A percentile compares a stretch with the other conserved stretches of the same genome.
phyloP scores from a whole-genome alignment of 2,888 invertebrate genomes.

The Temnothorax unifasciatus region DNA sequence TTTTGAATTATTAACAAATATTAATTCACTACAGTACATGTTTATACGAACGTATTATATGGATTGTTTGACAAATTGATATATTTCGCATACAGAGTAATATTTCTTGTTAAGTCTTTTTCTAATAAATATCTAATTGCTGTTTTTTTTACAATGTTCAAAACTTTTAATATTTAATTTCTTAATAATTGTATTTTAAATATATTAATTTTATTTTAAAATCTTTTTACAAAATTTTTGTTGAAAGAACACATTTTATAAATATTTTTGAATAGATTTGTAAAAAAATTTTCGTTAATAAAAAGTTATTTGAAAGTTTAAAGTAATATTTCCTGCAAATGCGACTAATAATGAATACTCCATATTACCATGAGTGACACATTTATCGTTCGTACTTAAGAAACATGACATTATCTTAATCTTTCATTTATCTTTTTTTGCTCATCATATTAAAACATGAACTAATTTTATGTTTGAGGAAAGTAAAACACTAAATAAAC shows the following conservation, averaged over 20 bases:
- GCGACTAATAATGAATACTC: not conserved
- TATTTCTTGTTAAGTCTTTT: not conserved
- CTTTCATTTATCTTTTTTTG: not conserved
- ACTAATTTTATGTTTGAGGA: not conserved
- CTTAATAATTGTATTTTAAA: not conserved
- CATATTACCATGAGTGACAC: not conserved
- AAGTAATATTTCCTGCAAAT: not conserved
- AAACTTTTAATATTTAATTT: not conserved
- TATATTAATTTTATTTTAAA: not conserved
- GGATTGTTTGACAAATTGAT: not conserved
- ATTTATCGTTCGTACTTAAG: not conserved
- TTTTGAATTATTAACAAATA: not conserved
- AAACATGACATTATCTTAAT: slow-evolving; percentile 19
- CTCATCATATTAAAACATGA: not conserved
- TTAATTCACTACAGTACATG: not conserved
- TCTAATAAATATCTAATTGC: not conserved
- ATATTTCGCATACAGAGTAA: not conserved
- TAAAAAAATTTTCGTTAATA: not conserved
- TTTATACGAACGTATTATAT: not conserved
- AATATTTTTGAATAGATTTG: not conserved
- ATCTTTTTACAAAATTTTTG: not conserved
- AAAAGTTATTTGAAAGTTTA: not conserved
- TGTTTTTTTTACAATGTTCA: not conserved
- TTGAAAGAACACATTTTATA: not conserved
- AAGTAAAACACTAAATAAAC: slow-evolving; percentile 3